Evolutionary conservation across 1,140 invertebrate species (phyloP).

Genomic region (Cyphomyrmex costatus): DNA sequence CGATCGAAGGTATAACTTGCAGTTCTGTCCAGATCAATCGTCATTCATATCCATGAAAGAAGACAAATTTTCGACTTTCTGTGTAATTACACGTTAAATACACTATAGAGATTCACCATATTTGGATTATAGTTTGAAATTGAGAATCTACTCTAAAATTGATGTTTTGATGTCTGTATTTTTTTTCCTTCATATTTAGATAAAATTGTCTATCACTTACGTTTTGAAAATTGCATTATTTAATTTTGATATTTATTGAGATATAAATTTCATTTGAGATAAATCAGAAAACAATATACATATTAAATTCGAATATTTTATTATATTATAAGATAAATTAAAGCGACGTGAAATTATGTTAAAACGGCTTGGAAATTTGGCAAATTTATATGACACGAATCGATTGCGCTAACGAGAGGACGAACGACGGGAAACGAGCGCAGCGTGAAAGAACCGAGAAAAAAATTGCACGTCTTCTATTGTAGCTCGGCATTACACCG

Average conservation of each 20-base stretch:
- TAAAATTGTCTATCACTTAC: neutral
- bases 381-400: constrained; percentile 59
- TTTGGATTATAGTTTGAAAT: neutral
- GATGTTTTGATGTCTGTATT: neutral
- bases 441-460: constrained; percentile 15
- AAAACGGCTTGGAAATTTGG: constrained; percentile 66
- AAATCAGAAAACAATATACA: neutral
- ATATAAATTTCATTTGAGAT: neutral
- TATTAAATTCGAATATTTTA: neutral
- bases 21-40: constrained; percentile 39
- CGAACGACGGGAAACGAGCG: constrained; percentile 4
- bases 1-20: constrained; percentile 37
- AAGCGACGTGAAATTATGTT: constrained; percentile 22
- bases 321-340: constrained; percentile 39
- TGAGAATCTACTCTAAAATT: neutral
- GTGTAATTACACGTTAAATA: constrained; percentile 34
- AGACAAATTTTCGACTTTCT: neutral
- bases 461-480: constrained; percentile 62
- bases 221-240: neutral
- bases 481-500: constrained; percentile 49
- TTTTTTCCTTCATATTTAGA: neutral
- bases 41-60: constrained; percentile 31
- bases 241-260: constrained; percentile 1
- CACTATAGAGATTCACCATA: neutral
- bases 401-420: constrained; percentile 63